Base-by-base conservation (phyloP, 2,797 vertebrate species). In the Prionace glauca region DNA sequence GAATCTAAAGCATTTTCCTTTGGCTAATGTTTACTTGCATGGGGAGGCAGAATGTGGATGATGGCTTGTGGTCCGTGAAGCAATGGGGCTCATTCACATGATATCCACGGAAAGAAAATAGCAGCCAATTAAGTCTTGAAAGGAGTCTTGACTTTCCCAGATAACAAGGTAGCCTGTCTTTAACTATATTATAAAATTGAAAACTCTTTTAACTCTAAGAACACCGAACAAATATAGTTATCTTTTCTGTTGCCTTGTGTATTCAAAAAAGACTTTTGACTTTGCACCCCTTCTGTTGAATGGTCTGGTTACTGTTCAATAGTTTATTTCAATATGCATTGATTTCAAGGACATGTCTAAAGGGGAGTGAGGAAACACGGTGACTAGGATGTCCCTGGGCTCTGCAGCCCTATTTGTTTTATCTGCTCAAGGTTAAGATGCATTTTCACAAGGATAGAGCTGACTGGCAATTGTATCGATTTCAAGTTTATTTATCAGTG, bases 201-300 rank as follows among this genome's bases (percentile, higher is more conserved):
- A 87, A 56, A 77, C 74, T 84, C 29, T 32, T 56, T 91, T 91
- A 91, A 91, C 56, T n/a, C 88, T 65, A 65, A n/a, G 88, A 65
- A 14, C 32, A 62, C 87, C 56, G 32, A 62, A 62, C 11, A 24
- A 84, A 45, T 16, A 84, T 22, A 10, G 36, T 22, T 84, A 45
- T 24, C 20, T 41, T 84, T 84, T 45, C 81, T 45, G 81, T 84
- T 84, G 41, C 41, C 81, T 45, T 20, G 9, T 84, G 18, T 45
- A 84, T 84, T 45, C 81, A 84, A 24, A 84, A 45, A 45, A 0
- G 7, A 84, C 45, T 18, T 84, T 45, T 45, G 41, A 20, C 14
- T 84, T 84, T 84, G 36, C 36, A 84, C 20, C 5, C 81, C 20
- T 84, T 22, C 41, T 3, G 20, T 45, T 77, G 8, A 84, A 84